These are phyloP conservation scores for Patagioenas fasciata DNA, from an alignment of 2,113 vertebrate genomes.

Conservation along the genomic window DNA sequence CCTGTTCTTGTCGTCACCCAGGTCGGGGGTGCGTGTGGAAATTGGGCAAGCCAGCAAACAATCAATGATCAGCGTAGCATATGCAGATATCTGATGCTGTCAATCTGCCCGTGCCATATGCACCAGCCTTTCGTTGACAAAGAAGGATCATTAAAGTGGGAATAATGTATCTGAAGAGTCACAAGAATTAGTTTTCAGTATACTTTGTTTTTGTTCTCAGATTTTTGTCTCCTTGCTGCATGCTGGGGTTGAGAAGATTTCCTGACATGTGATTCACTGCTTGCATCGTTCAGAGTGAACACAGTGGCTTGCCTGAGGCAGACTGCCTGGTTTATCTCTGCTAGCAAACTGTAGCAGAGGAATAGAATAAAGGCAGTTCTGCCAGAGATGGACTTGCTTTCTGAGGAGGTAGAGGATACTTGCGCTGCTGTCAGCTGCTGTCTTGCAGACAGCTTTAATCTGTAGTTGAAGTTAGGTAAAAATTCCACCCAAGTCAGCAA, in stretches of 20 bases:
- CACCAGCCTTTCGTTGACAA: not conserved
- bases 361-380: not conserved
- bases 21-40: rapidly evolving
- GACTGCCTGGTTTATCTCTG: not conserved
- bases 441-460: not conserved
- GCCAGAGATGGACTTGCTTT: not conserved
- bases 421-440: not conserved
- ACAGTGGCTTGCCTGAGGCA: not conserved
- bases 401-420: not conserved
- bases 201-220: not conserved
- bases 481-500: not conserved
- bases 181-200: not conserved
- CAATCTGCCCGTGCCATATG: not conserved
- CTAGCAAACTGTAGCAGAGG: not conserved
- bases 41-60: not conserved
- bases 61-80: not conserved
- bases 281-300: not conserved
- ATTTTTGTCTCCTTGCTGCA: not conserved
- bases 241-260: not conserved
- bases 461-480: not conserved
- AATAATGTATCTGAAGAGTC: not conserved
- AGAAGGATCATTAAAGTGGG: not conserved
- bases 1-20: not conserved
- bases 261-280: not conserved
- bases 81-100: not conserved